phyloP scores from a whole-genome alignment of 2,888 invertebrate genomes.

The Alitta virens region DNA sequence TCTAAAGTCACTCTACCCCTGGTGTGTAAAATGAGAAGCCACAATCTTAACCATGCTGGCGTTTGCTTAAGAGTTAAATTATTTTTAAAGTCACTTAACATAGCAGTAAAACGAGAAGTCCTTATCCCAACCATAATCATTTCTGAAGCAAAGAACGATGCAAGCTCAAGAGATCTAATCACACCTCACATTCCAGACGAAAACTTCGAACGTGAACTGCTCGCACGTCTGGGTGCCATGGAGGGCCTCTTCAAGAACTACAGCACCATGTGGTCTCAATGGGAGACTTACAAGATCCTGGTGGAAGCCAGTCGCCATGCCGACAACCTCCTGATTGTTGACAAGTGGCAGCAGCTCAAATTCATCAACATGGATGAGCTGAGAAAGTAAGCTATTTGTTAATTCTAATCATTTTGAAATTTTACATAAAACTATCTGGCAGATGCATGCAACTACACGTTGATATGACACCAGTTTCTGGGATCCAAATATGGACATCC shows the following conservation, averaged over 20 bases:
- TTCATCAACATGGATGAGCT: constrained; percentile 49
- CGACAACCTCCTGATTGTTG: constrained; percentile 46
- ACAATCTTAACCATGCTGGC: too few species aligned
- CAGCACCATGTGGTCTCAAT: constrained; percentile 52
- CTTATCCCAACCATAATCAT: too few species aligned
- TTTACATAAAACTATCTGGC: too few species aligned
- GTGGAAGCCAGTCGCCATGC: constrained; percentile 45
- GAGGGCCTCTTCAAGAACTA: constrained; percentile 47
- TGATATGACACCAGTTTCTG: too few species aligned
- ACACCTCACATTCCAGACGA: constrained; percentile 1
- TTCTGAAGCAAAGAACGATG: not conserved
- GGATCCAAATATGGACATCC: too few species aligned
- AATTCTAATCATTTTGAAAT: too few species aligned
- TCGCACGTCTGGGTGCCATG: constrained; percentile 24
- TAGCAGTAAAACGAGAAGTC: too few species aligned
- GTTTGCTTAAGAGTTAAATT: too few species aligned
- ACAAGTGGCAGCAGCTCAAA: constrained; percentile 49
- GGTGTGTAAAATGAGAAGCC: too few species aligned
- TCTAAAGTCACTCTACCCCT: too few species aligned
- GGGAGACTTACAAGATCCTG: constrained; percentile 51
- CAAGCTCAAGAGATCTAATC: constrained; percentile 25
- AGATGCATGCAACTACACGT: too few species aligned
- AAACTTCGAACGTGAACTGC: not conserved
- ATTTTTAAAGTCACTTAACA: too few species aligned
- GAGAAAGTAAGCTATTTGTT: constrained; percentile 45